A percentile compares a stretch with the other conserved stretches of the same genome.
phyloP scores from a whole-genome alignment of 2,113 vertebrate genomes.

The Otocyon megalotis region DNA sequence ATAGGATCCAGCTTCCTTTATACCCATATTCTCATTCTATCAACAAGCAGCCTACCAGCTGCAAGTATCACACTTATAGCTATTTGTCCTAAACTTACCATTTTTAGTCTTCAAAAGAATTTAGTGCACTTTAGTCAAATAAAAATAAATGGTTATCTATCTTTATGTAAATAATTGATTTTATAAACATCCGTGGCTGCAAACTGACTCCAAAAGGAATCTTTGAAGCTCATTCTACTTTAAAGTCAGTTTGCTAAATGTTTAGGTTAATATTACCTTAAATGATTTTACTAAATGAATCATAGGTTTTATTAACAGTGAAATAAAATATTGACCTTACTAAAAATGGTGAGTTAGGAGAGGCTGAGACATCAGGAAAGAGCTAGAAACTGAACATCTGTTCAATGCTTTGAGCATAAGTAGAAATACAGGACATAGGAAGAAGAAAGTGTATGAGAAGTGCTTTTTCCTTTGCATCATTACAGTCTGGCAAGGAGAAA shows the following conservation, averaged over 20 bases:
- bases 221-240: conserved; percentile 51
- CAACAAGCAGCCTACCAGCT: neutral
- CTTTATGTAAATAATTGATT: conserved; percentile 42
- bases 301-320: neutral
- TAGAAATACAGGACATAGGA: neutral
- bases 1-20: neutral
- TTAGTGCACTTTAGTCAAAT: neutral
- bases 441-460: neutral
- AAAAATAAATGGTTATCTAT: conserved; percentile 12
- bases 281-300: neutral
- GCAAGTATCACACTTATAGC: neutral
- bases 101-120: conserved; percentile 38
- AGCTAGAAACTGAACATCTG: neutral
- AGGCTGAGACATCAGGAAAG: neutral
- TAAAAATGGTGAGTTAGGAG: neutral
- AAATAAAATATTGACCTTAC: conserved; percentile 21
- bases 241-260: conserved; percentile 30
- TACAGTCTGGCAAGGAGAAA: neutral
- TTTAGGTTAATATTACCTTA: neutral
- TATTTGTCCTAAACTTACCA: conserved; percentile 34
- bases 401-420: neutral
- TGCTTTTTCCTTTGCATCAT: neutral
- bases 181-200: conserved; percentile 29
- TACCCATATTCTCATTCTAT: neutral
- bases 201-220: conserved; percentile 9